Percentiles rank a stretch among this genome's conserved stretches.
phyloP scores from a whole-genome alignment of 2,113 vertebrate genomes.

The Lynx canadensis region DNA sequence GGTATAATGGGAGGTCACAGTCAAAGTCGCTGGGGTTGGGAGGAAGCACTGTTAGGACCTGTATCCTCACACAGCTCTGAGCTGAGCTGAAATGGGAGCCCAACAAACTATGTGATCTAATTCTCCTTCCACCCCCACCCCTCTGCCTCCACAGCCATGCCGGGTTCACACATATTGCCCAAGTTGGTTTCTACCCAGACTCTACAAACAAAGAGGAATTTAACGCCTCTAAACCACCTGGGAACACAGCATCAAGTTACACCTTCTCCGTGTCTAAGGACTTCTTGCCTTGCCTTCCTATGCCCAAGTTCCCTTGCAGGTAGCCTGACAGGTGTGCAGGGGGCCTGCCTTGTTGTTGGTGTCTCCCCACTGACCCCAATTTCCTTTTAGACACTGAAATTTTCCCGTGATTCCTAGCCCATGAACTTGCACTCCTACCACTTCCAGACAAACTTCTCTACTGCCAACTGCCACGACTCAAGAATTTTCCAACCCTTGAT shows the following conservation, averaged over 20 bases:
- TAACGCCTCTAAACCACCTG: neutral
- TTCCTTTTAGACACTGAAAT: neutral
- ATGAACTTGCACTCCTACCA: neutral
- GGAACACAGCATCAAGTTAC: neutral
- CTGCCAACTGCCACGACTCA: neutral
- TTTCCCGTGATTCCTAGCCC: neutral
- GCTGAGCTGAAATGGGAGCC: neutral
- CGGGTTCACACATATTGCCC: neutral
- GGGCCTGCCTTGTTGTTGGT: neutral
- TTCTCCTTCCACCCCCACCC: neutral
- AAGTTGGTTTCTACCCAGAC: neutral
- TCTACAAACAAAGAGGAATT: neutral
- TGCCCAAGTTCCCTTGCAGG: neutral
- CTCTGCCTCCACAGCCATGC: neutral
- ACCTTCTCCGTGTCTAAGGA: neutral
- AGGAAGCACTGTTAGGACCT: neutral
- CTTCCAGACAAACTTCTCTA: neutral
- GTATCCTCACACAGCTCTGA: neutral
- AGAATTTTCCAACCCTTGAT: neutral
- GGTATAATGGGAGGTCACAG: neutral
- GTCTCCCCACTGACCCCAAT: neutral
- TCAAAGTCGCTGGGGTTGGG: neutral
- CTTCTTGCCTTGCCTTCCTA: neutral
- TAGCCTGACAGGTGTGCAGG: neutral
- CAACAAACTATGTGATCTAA: neutral